These are phyloP conservation scores for Heliconius hermathena DNA, from an alignment of 1,140 invertebrate genomes.

Conservation along the genomic window DNA sequence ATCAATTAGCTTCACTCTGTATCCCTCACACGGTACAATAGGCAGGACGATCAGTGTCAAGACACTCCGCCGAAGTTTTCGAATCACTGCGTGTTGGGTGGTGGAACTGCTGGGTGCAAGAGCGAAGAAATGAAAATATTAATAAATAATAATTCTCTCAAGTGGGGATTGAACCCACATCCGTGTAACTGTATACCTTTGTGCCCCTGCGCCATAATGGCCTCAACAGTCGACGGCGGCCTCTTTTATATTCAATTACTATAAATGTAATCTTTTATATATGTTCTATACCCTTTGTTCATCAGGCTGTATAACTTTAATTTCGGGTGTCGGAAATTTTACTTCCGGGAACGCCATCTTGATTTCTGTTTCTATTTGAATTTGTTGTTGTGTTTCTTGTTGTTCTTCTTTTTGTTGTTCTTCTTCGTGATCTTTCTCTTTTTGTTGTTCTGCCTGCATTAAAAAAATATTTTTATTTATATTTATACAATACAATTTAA, in stretches of 20 bases:
- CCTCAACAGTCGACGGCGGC: no score
- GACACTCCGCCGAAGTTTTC: not conserved
- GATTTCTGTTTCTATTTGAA: constrained; percentile 45
- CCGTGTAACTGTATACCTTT: not conserved
- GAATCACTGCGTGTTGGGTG: not conserved
- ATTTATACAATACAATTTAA: not conserved
- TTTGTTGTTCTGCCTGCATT: not conserved
- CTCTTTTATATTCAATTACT: no score
- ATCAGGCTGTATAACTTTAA: constrained; percentile 72
- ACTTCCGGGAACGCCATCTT: constrained; percentile 67
- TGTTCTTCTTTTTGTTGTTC: constrained; percentile 12
- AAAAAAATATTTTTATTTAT: not conserved
- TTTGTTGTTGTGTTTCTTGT: not conserved
- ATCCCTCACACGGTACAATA: not conserved
- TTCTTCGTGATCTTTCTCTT: not conserved
- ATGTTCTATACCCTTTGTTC: constrained; percentile 53
- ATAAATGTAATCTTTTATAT: no score
- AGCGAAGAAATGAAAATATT: not conserved
- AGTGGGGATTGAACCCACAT: not conserved
- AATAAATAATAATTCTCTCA: not conserved
- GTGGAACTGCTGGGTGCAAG: not conserved
- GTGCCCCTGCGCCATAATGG: not conserved
- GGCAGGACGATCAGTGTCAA: not conserved
- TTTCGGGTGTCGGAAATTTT: constrained; percentile 73
- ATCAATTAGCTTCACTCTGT: not conserved